A percentile compares a stretch with the other conserved stretches of the same genome.
These are phyloP conservation scores for Actinostola sp. DNA, from an alignment of 92 coral and sea anemone genomes.

Conservation along the genomic window DNA sequence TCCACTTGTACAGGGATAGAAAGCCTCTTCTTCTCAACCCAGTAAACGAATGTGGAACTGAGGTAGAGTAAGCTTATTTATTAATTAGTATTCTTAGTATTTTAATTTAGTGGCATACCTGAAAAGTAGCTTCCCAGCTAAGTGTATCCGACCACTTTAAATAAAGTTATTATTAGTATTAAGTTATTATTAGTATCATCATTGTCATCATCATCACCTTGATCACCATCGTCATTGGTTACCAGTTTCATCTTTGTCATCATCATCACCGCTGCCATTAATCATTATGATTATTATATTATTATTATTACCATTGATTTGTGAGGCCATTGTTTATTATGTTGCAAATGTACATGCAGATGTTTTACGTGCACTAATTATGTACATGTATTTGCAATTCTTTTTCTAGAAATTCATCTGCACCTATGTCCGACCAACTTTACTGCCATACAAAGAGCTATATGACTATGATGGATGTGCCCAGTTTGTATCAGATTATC, in stretches of 20 bases:
- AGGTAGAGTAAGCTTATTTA: too few species aligned
- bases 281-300: background rate
- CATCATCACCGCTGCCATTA: background rate
- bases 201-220: constrained; percentile 4
- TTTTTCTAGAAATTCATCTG: constrained; percentile 89
- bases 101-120: too few species aligned
- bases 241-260: constrained; percentile 9
- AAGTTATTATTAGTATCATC: too few species aligned
- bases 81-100: too few species aligned
- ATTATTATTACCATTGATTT: background rate
- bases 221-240: background rate
- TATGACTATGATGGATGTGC: constrained; percentile 98
- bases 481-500: constrained; percentile 96
- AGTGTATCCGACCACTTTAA: background rate
- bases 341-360: too few species aligned
- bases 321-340: background rate
- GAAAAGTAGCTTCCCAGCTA: too few species aligned
- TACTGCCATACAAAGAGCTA: constrained; percentile 86
- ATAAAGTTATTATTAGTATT: too few species aligned
- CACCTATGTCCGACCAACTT: constrained; percentile 85
- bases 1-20: constrained; percentile 95
- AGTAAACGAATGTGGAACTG: constrained; percentile 80
- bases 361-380: background rate
- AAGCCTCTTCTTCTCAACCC: constrained; percentile 90
- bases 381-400: background rate